Conservation (phyloP, 2,888 invertebrate species). For the Erannis defoliaria region DNA sequence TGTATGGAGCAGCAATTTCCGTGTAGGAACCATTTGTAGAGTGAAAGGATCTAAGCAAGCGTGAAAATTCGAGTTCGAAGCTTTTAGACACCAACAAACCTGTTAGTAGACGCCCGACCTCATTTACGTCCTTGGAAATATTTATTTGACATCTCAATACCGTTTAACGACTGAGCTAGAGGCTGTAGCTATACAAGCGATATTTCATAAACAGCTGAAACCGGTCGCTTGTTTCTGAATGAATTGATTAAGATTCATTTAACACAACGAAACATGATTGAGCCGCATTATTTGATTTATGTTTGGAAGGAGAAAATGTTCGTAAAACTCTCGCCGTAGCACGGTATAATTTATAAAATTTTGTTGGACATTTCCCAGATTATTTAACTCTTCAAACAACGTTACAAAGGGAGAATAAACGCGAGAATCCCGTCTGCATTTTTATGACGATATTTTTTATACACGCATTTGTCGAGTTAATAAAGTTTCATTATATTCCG, state of each 20-base stretch:
- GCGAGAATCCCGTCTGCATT: conserved; percentile 32
- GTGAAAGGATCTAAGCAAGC: conserved; percentile 16
- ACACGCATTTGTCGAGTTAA: conserved; percentile 30
- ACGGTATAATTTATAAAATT: conserved; percentile 49
- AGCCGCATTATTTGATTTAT: conserved; percentile 29
- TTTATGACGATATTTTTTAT: conserved; percentile 30
- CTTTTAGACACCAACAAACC: conserved; percentile 13
- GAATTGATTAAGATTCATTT: conserved; percentile 27
- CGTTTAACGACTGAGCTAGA: conserved; percentile 10
- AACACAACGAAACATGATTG: conserved; percentile 27
- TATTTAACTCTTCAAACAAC: conserved; percentile 50
- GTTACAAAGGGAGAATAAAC: conserved; percentile 45
- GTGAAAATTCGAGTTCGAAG: conserved; percentile 13
- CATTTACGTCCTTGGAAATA: conserved; percentile 10
- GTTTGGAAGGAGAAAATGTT: conserved; percentile 26
- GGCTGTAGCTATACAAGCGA: conserved; percentile 2
- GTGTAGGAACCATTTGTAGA: conserved; percentile 3
- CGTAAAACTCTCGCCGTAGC: conserved; percentile 38
- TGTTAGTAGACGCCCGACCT: conserved; percentile 4
- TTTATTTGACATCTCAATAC: conserved; percentile 23
- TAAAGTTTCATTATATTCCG: conserved; percentile 31
- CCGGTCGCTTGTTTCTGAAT: conserved; percentile 17
- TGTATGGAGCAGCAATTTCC: conserved; percentile 11
- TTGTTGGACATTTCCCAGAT: conserved; percentile 43
- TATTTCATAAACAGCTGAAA: conserved; percentile 12